Evolutionary conservation across 1,140 invertebrate species (phyloP), one percentile per base, ranked within the genome.

Genomic region (Manduca sexta): DNA sequence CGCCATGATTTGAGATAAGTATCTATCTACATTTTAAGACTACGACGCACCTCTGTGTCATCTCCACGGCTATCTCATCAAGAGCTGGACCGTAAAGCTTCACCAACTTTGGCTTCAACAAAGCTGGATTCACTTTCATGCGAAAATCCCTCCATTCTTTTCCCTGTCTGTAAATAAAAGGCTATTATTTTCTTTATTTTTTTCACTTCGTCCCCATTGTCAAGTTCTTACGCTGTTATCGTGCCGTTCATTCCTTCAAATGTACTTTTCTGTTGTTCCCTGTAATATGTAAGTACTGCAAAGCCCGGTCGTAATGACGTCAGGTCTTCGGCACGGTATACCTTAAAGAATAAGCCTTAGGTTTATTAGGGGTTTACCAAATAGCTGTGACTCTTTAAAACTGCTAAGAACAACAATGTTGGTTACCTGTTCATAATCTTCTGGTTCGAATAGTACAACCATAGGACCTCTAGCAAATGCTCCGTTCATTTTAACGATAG

Each of bases 101-200:
- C 0, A 83, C 65, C 10, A 83, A 42, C 55, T 83, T 78, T n/a
- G 65, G 64, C 52, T 78, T 80, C 12, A 83, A 48, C 34, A 83
- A 56, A 3, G 66, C 65, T 50, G 78, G 78, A 56, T 83, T 83
- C 0, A 83, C 78, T 60, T 83, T 83, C 1, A 74, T 74, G 11
- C 78, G 67, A 47, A 80, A 76, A 39, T 74, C 66, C 15, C 76
- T 60, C 78, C 78, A 83, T 52, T 80, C 50, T 12, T 49, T 21
- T 4, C 70, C 78, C 66, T 83, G 64, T 14, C 78, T 83, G 40
- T 11, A 72, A 70, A 21, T 5, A 4, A 6, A 2, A 10, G 26
- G 18, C 4, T 13, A 40, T 17, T 17, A 10, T 17, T 8, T 40
- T 35, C 10, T 1, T 12, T n/a, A 12, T 6, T n/a, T n/a, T 35